A percentile compares a stretch with the other conserved stretches of the same genome.
phyloP scores from a whole-genome alignment of 2,888 invertebrate species.

The Philopedon plagiatum region DNA sequence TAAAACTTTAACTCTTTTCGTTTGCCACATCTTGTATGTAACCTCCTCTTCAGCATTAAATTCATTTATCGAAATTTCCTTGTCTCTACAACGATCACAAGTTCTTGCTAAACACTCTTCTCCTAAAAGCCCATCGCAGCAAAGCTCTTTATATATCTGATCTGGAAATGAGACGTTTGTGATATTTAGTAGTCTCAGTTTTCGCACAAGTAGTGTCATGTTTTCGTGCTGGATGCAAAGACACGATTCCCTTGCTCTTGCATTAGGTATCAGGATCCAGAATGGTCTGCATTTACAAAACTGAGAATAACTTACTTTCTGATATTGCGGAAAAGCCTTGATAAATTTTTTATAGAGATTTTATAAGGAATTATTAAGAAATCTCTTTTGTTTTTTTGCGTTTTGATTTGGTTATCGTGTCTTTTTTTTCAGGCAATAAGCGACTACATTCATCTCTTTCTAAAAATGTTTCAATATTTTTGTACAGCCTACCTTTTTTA shows the following conservation, averaged over 20 bases:
- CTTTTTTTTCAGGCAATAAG: background rate
- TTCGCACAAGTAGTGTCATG: background rate
- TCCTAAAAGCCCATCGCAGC: background rate
- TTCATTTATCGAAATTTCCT: background rate
- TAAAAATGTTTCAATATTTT: background rate
- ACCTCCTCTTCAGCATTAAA: background rate
- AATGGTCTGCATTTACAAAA: background rate
- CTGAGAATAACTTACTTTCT: background rate
- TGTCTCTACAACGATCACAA: background rate
- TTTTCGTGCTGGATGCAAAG: background rate
- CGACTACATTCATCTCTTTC: slow-evolving; percentile 6
- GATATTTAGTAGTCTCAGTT: background rate
- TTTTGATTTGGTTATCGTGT: background rate
- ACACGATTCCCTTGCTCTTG: background rate
- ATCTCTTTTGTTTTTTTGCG: slow-evolving; percentile 1
- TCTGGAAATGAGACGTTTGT: background rate
- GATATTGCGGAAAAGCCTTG: background rate
- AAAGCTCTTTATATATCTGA: background rate
- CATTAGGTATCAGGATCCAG: background rate
- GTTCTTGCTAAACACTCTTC: background rate
- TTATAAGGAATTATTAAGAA: background rate
- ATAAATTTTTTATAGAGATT: background rate
- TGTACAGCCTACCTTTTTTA: background rate
- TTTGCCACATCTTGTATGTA: background rate
- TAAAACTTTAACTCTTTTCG: slow-evolving; percentile 5